A percentile compares a stretch with the other conserved stretches of the same genome.
Conservation (phyloP, 2,113 vertebrate species). For the Nerophis lumbriciformis region DNA sequence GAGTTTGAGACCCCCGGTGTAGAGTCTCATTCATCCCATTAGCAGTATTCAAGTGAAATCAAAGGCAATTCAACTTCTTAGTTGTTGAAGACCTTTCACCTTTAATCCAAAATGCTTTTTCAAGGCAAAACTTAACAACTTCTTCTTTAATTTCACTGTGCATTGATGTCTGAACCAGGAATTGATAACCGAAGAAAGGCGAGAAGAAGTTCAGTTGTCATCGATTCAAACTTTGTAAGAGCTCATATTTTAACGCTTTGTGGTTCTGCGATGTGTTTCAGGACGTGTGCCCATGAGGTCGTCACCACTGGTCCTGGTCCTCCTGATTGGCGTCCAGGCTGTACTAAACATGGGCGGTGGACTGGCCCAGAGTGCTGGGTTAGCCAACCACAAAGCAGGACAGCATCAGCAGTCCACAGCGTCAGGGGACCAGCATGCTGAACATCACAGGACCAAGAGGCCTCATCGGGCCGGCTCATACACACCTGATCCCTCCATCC, state of each 20-base stretch:
- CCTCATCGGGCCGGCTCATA: constrained; percentile 37
- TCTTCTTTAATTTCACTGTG: too few species aligned
- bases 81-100: too few species aligned
- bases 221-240: background rate
- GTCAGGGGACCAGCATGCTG: constrained; percentile 47
- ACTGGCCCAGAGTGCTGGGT: constrained; percentile 70
- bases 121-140: too few species aligned
- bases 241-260: background rate
- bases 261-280: constrained; percentile 17
- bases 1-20: too few species aligned
- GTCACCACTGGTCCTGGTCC: constrained; percentile 92
- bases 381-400: constrained; percentile 66
- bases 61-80: too few species aligned
- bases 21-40: too few species aligned
- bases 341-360: constrained; percentile 84
- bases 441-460: constrained; percentile 56
- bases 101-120: too few species aligned
- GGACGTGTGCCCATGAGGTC: constrained; percentile 92
- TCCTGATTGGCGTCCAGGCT: constrained; percentile 93
- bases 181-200: background rate
- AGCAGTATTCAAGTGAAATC: too few species aligned
- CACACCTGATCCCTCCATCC: constrained; percentile 63
- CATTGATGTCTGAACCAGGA: too few species aligned
- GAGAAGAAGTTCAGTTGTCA: background rate
- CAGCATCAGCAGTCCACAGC: constrained; percentile 58